A percentile compares a stretch with the other conserved stretches of the same genome.
Conservation (phyloP, 2,113 vertebrate genomes). For the Noctilio leporinus region DNA sequence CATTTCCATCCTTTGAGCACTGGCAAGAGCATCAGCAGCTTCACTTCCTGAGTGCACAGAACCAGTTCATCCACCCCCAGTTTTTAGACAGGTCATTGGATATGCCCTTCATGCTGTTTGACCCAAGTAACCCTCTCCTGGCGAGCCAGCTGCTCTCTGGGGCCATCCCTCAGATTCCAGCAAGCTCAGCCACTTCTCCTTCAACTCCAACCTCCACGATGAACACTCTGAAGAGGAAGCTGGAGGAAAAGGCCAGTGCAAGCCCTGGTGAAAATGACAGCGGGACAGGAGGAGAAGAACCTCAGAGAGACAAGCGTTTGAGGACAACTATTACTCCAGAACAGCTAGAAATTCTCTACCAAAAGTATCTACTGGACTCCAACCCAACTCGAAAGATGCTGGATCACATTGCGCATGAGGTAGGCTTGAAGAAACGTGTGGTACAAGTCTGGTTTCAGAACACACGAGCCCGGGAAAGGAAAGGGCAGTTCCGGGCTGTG, state of each 20-base stretch:
- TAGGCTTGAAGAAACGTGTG: conserved; percentile 97
- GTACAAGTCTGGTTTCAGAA: conserved; percentile 99
- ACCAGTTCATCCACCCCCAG: conserved; percentile 98
- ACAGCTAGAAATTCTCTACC: conserved; percentile 97
- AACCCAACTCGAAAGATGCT: conserved; percentile 99
- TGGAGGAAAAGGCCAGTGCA: conserved; percentile 96
- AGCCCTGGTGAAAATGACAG: conserved; percentile 98
- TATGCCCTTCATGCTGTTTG: conserved; percentile 99
- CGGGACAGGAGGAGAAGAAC: conserved; percentile 94
- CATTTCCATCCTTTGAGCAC: conserved; percentile 97
- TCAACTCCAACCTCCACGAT: conserved; percentile 95
- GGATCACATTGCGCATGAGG: conserved; percentile 98
- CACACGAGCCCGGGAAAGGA: conserved; percentile 95
- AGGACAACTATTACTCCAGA: conserved; percentile 99
- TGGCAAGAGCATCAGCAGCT: conserved; percentile 99
- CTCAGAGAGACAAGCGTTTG: conserved; percentile 95
- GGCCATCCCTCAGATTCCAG: conserved; percentile 92
- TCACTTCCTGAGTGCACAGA: conserved; percentile 97
- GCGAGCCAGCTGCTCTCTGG: conserved; percentile 95
- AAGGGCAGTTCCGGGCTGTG: conserved; percentile 97
- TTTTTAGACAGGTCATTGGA: conserved; percentile 96
- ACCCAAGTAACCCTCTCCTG: conserved; percentile 95
- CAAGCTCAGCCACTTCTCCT: conserved; percentile 94
- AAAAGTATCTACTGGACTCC: conserved; percentile 97
- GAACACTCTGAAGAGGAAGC: conserved; percentile 97